A percentile compares a stretch with the other conserved stretches of the same genome.
Conservation (phyloP, 2,113 vertebrate genomes). For the Phocoena sinus region DNA sequence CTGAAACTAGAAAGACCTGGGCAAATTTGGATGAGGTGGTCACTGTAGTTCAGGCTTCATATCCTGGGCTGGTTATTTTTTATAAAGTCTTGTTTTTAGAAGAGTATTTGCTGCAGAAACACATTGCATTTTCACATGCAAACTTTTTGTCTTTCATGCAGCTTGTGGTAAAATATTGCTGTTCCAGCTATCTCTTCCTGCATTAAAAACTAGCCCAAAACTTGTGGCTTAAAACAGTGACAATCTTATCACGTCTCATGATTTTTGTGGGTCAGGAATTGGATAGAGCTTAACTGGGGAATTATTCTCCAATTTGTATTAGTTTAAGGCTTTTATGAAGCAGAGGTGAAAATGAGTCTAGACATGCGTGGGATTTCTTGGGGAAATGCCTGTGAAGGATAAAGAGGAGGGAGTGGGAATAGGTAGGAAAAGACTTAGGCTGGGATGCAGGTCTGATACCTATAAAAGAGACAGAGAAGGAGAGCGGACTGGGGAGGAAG, state of each 20-base stretch:
- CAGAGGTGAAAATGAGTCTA: not conserved
- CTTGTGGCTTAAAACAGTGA: not conserved
- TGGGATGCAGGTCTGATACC: not conserved
- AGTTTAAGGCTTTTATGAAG: not conserved
- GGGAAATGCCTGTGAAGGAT: not conserved
- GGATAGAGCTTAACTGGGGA: not conserved
- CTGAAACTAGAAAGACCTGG: not conserved
- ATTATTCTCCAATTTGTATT: not conserved
- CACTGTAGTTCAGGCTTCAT: not conserved
- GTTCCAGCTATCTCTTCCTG: not conserved
- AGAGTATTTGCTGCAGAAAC: not conserved
- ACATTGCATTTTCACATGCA: not conserved
- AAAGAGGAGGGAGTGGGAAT: not conserved
- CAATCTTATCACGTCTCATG: not conserved
- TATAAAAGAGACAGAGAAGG: rapidly evolving
- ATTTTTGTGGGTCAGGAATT: not conserved
- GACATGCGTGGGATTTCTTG: not conserved
- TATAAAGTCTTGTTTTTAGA: not conserved
- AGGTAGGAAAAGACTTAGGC: not conserved
- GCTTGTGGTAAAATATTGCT: not conserved
- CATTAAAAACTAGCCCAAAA: not conserved
- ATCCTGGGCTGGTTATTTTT: not conserved
- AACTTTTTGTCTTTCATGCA: not conserved
- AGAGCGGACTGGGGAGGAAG: not conserved
- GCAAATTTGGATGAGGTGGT: not conserved